These are phyloP conservation scores for Maccullochella peelii DNA, from an alignment of 2,113 vertebrate genomes.

Conservation along the genomic window DNA sequence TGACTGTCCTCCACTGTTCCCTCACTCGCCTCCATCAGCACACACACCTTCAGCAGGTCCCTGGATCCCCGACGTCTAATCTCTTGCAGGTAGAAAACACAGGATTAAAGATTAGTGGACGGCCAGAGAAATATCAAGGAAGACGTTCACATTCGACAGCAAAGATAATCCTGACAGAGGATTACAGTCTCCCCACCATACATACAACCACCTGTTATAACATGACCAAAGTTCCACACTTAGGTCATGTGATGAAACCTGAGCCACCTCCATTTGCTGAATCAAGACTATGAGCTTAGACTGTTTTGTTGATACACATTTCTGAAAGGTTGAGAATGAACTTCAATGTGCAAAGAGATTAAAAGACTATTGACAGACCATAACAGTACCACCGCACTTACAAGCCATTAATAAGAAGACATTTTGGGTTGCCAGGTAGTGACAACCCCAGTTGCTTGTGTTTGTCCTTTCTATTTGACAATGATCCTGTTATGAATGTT, in stretches of 20 bases:
- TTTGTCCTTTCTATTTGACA: neutral
- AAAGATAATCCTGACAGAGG: too few species aligned
- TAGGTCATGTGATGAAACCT: too few species aligned
- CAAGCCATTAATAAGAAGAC: neutral
- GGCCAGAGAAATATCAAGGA: too few species aligned
- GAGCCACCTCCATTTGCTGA: too few species aligned
- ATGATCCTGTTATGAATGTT: neutral
- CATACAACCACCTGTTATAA: too few species aligned
- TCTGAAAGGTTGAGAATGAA: too few species aligned
- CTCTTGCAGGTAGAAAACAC: conserved; percentile 76
- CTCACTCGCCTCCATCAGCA: conserved; percentile 81
- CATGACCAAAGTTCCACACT: too few species aligned
- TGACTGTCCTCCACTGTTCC: conserved; percentile 61
- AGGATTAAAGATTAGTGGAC: neutral
- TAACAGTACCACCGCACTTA: neutral
- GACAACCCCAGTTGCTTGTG: neutral
- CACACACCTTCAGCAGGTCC: conserved; percentile 88
- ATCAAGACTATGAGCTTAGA: too few species aligned
- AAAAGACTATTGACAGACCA: neutral
- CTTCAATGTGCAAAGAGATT: neutral
- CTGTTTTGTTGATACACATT: too few species aligned
- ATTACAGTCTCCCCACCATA: too few species aligned
- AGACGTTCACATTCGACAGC: too few species aligned
- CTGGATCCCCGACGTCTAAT: conserved; percentile 91
- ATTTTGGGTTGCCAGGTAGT: neutral